These are phyloP conservation scores for Eupithecia subfuscata DNA, from an alignment of 2,888 invertebrate species.

Conservation along the genomic window DNA sequence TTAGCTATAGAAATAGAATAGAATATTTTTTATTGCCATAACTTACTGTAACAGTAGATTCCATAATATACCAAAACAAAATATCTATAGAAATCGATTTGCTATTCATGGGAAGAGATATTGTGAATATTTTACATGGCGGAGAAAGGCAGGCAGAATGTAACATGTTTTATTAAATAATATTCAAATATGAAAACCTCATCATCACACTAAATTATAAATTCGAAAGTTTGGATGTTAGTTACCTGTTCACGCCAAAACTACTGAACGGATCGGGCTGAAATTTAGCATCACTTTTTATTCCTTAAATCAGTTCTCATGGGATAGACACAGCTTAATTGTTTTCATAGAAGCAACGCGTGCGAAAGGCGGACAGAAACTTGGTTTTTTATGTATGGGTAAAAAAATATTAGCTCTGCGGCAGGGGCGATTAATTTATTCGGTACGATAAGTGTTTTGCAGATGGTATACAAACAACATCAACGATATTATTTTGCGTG, in stretches of 20 bases:
- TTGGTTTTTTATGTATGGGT: not conserved
- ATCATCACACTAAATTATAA: not conserved
- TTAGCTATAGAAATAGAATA: constrained; percentile 5
- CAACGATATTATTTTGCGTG: constrained; percentile 27
- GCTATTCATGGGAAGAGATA: constrained; percentile 17
- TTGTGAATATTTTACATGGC: constrained; percentile 8
- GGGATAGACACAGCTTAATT: not conserved
- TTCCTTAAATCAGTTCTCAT: not conserved
- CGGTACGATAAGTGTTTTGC: constrained; percentile 19
- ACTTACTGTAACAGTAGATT: no score
- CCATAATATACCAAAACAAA: no score
- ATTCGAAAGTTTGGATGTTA: not conserved
- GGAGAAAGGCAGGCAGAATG: constrained; percentile 8
- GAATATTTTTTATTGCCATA: no score
- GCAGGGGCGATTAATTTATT: not conserved
- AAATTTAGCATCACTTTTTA: no score
- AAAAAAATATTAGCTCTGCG: not conserved
- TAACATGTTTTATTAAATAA: not conserved
- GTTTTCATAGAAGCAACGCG: not conserved
- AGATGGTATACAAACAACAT: constrained; percentile 29
- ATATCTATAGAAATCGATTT: constrained; percentile 5
- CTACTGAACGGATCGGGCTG: not conserved
- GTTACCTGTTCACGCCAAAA: not conserved
- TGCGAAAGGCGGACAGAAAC: not conserved
- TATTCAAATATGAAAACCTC: constrained; percentile 5